Conservation (phyloP, 2,113 vertebrate species). For the Aramus guarauna region DNA sequence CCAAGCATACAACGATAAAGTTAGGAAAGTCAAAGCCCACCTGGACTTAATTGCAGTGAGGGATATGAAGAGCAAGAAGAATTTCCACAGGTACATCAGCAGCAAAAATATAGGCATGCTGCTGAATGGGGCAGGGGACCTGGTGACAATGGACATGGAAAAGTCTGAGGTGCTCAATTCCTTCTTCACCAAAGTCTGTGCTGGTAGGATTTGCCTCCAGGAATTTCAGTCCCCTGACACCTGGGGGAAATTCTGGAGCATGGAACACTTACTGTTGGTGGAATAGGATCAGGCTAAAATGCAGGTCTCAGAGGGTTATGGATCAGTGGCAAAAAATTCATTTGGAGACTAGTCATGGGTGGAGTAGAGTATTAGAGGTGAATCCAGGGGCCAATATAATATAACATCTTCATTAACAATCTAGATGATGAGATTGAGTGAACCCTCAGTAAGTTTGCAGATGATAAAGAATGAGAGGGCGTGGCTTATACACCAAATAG, state of each 20-base stretch:
- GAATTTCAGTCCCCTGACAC: neutral
- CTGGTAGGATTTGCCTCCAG: neutral
- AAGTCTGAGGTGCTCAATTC: neutral
- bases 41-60: neutral
- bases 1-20: too few relatives aligned
- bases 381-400: accelerated
- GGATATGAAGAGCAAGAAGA: neutral
- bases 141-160: neutral
- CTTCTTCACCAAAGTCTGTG: neutral
- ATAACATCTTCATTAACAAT: neutral
- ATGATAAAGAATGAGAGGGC: neutral
- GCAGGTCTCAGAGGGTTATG: accelerated
- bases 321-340: neutral
- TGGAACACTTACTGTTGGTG: neutral
- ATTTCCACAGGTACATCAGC: neutral
- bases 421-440: neutral
- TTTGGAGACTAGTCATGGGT: neutral
- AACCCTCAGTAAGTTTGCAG: neutral
- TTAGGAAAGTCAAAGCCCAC: neutral
- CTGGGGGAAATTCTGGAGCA: neutral
- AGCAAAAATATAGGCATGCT: neutral
- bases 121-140: neutral
- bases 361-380: neutral
- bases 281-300: neutral
- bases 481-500: neutral